Evolutionary conservation across 2,797 vertebrate genomes (phyloP).

Genomic region (Catamblyrhynchus diadema): DNA sequence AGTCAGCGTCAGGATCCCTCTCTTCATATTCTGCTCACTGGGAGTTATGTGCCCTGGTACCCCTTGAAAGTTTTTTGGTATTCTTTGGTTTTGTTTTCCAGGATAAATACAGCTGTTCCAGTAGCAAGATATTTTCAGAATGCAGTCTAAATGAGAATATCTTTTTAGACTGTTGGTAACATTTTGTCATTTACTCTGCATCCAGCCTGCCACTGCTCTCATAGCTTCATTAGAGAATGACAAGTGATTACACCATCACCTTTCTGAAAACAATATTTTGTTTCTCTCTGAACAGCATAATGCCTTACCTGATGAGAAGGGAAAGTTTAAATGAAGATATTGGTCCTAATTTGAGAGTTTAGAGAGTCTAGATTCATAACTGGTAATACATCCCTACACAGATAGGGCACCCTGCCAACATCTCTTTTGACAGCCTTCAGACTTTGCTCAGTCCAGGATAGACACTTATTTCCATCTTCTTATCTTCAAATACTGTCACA

Average conservation of each 20-base stretch:
- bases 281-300: not conserved
- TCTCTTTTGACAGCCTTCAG: not conserved
- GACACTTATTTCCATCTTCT: not conserved
- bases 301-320: not conserved
- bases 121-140: not conserved
- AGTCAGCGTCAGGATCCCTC: not conserved
- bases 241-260: not conserved
- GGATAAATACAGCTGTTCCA: not conserved
- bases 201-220: not conserved
- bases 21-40: not conserved
- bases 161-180: not conserved
- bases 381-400: not conserved
- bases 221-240: not conserved
- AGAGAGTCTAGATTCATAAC: not conserved
- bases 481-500: not conserved
- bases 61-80: not conserved
- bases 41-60: not conserved
- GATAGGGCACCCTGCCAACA: not conserved
- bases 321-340: not conserved
- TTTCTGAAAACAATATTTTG: not conserved
- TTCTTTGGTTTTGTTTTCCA: not conserved
- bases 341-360: not conserved
- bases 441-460: not conserved
- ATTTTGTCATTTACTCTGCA: not conserved
- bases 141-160: not conserved